phyloP scores from a whole-genome alignment of 2,797 vertebrate species.

The Atherinosoma microstoma region DNA sequence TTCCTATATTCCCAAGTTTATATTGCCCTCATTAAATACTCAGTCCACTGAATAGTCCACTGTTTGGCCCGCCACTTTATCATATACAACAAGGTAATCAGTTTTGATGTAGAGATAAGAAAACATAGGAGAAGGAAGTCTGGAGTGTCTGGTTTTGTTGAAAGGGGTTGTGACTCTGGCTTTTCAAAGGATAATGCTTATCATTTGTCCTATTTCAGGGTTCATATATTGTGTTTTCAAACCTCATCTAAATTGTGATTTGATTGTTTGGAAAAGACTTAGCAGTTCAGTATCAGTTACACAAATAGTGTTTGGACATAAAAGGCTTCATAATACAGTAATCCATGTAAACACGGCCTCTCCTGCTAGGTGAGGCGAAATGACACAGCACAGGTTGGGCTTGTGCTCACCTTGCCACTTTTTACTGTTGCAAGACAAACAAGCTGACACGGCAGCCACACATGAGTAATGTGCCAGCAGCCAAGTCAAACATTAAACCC shows the following conservation, averaged over 20 bases:
- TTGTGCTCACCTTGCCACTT: slow-evolving; percentile 39
- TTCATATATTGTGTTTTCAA: background rate
- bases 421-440: slow-evolving; percentile 67
- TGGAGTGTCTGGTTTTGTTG: slow-evolving; percentile 10
- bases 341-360: slow-evolving; percentile 11
- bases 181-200: background rate
- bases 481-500: slow-evolving; percentile 80
- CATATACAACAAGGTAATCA: slow-evolving; percentile 63
- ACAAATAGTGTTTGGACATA: background rate
- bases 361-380: slow-evolving; percentile 43
- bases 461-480: slow-evolving; percentile 73
- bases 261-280: background rate
- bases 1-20: slow-evolving; percentile 73
- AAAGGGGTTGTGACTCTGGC: background rate
- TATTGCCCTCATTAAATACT: slow-evolving; percentile 78
- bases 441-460: slow-evolving; percentile 60
- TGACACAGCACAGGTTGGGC: slow-evolving; percentile 42
- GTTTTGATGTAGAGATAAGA: slow-evolving; percentile 56
- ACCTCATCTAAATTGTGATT: background rate
- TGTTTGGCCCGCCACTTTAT: slow-evolving; percentile 76
- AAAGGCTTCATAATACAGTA: background rate
- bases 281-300: background rate
- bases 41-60: slow-evolving; percentile 53
- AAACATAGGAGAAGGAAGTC: slow-evolving; percentile 51
- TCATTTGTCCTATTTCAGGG: background rate